These are phyloP conservation scores for Triplophysa tibetana DNA, from an alignment of 2,113 vertebrate species.

Conservation along the genomic window DNA sequence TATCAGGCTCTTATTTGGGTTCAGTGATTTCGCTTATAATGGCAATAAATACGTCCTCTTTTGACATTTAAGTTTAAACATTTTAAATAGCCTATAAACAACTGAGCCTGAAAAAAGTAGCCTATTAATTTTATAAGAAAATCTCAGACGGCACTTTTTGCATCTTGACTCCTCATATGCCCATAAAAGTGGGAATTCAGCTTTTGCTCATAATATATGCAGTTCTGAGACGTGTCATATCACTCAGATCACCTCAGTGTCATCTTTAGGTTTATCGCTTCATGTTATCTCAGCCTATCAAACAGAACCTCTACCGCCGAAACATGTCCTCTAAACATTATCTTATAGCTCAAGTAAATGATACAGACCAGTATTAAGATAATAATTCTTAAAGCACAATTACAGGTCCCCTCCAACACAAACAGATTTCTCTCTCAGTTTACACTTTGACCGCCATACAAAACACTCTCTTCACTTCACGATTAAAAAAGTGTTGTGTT, in stretches of 20 bases:
- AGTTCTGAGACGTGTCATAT: background rate
- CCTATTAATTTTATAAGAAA: no score
- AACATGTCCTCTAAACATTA: background rate
- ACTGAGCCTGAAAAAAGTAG: no score
- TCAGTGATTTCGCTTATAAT: no score
- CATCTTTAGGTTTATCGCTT: background rate
- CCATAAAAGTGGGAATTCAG: no score
- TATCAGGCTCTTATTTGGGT: no score
- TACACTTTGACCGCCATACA: no score
- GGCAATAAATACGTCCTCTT: no score
- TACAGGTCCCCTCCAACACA: background rate
- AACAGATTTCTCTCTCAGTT: no score
- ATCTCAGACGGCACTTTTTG: no score
- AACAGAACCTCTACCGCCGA: constrained; percentile 1
- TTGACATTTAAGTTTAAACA: no score
- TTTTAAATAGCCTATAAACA: no score
- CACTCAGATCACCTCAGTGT: background rate
- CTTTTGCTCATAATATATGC: background rate
- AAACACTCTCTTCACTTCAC: background rate
- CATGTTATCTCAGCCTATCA: constrained; percentile 3
- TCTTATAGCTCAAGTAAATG: background rate
- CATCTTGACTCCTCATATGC: no score
- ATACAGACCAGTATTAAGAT: constrained; percentile 24
- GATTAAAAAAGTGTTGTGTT: background rate
- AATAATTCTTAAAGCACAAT: background rate